phyloP scores from a whole-genome alignment of 1,140 invertebrate species.

The Olivierus martensii region DNA sequence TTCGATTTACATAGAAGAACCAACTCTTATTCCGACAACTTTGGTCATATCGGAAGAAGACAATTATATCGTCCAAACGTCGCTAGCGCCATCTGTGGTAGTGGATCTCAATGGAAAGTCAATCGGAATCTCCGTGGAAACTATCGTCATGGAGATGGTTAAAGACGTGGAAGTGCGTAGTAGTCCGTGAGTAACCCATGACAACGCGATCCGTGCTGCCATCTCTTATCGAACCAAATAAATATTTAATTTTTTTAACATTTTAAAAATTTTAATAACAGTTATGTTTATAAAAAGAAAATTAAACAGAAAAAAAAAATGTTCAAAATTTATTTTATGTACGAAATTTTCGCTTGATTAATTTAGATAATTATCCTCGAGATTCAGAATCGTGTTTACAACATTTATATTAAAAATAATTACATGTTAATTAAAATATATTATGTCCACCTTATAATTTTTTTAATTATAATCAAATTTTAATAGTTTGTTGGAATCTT shows the following conservation, averaged over 20 bases:
- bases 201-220: slow-evolving; percentile 2
- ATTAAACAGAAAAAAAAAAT: too few relatives aligned
- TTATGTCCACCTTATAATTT: too few relatives aligned
- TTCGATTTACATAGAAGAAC: too few relatives aligned
- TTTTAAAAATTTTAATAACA: not conserved
- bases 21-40: too few relatives aligned
- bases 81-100: slow-evolving; percentile 30
- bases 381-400: too few relatives aligned
- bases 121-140: slow-evolving; percentile 35
- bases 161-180: slow-evolving; percentile 32
- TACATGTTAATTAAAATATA: not conserved
- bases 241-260: not conserved
- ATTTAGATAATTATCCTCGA: too few relatives aligned
- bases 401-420: not conserved
- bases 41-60: slow-evolving; percentile 25
- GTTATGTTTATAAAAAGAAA: too few relatives aligned
- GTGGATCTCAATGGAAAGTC: slow-evolving; percentile 21
- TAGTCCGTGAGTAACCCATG: too few relatives aligned
- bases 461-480: too few relatives aligned
- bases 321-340: too few relatives aligned
- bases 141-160: slow-evolving; percentile 33
- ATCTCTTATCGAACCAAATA: slow-evolving; percentile 18
- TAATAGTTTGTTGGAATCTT: too few relatives aligned
- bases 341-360: too few relatives aligned
- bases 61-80: slow-evolving; percentile 35